Conservation (phyloP, 2,797 vertebrate genomes). For the Schizopygopsis malacanthus region DNA sequence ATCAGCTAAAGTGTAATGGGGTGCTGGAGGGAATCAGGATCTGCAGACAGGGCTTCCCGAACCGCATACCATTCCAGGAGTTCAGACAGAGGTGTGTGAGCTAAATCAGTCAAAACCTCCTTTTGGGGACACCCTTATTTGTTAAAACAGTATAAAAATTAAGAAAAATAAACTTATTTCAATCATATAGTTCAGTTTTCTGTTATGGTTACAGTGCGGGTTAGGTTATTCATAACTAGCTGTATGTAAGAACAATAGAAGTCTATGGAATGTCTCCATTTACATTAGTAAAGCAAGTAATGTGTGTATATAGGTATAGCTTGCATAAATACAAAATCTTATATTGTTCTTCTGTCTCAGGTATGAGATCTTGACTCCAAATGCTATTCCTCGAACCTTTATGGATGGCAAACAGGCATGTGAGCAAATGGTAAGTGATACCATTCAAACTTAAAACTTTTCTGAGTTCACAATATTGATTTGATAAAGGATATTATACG, state of each 20-base stretch:
- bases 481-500: background rate
- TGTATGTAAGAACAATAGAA: background rate
- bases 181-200: background rate
- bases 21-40: constrained; percentile 93
- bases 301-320: background rate
- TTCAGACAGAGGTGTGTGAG: constrained; percentile 86
- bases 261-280: background rate
- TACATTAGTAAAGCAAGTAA: background rate
- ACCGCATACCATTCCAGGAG: constrained; percentile 93
- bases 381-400: constrained; percentile 89
- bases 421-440: constrained; percentile 84
- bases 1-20: constrained; percentile 90
- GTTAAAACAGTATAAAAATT: background rate
- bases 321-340: background rate
- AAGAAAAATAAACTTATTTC: background rate
- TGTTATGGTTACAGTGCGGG: background rate
- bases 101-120: background rate
- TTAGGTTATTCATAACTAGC: no score
- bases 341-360: constrained; percentile 62
- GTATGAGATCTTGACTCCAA: constrained; percentile 87
- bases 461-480: background rate
- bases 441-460: background rate
- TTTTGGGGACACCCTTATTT: background rate
- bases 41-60: constrained; percentile 93
- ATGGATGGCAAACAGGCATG: constrained; percentile 92